Conservation (phyloP, 2,113 vertebrate species). For the Rattus norvegicus region DNA sequence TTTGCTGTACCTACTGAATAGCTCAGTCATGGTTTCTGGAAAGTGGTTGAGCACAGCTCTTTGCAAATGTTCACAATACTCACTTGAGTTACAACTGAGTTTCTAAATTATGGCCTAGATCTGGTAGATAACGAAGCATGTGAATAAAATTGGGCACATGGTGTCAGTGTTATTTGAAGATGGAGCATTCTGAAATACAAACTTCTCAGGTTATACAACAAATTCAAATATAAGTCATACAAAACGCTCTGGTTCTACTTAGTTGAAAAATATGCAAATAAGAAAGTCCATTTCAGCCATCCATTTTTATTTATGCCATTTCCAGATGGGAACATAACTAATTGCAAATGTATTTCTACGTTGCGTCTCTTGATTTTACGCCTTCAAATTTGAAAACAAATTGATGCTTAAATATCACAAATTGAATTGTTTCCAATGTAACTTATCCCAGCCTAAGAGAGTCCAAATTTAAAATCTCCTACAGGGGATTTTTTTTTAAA, state of each 20-base stretch:
- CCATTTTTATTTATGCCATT: conserved; percentile 72
- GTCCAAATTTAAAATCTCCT: conserved; percentile 32
- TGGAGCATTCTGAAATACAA: not conserved
- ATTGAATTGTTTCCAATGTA: conserved; percentile 68
- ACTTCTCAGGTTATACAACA: conserved; percentile 54
- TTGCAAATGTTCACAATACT: not conserved
- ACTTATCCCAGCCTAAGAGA: conserved; percentile 29
- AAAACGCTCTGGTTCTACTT: conserved; percentile 62
- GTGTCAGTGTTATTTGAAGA: conserved; percentile 50
- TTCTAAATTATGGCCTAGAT: conserved; percentile 36
- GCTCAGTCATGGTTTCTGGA: not conserved
- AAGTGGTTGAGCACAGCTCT: not conserved
- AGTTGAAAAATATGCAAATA: conserved; percentile 74
- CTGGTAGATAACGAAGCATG: not conserved
- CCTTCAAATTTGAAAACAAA: conserved; percentile 75
- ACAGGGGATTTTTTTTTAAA: conserved; percentile 48
- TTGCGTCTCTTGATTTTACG: conserved; percentile 39
- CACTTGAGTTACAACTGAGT: conserved; percentile 30
- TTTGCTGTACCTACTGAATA: not conserved
- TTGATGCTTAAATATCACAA: conserved; percentile 61
- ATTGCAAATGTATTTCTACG: conserved; percentile 67
- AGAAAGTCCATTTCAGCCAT: conserved; percentile 56
- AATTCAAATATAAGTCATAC: conserved; percentile 68
- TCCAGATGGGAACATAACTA: conserved; percentile 64
- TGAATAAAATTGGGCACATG: conserved; percentile 46